Percentiles rank a stretch among this genome's conserved stretches.
phyloP scores from a whole-genome alignment of 2,888 invertebrate species.

The Melinaea marsaeus region DNA sequence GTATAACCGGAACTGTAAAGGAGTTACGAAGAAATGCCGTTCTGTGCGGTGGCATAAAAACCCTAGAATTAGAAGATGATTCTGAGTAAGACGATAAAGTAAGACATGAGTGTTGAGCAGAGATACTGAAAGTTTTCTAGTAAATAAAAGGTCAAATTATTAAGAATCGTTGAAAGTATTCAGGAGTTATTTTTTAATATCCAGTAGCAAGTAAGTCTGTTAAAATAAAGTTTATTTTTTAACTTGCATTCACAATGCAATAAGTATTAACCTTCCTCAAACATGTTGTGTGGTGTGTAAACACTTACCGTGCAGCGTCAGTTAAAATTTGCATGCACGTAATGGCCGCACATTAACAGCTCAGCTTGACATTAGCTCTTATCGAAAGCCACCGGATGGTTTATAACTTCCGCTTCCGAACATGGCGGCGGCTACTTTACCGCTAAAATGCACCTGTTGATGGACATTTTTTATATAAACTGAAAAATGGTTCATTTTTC shows the following conservation, averaged over 20 bases:
- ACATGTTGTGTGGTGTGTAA: conserved; percentile 23
- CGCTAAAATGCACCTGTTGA: conserved; percentile 21
- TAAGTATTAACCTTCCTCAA: conserved; percentile 5
- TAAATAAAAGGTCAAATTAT: no score
- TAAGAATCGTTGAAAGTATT: no score
- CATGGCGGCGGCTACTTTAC: conserved; percentile 26
- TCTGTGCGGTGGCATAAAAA: no score
- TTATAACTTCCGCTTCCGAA: conserved; percentile 46
- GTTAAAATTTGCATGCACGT: conserved; percentile 37
- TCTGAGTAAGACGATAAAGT: no score
- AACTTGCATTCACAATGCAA: neutral
- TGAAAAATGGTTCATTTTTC: neutral
- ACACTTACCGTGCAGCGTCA: conserved; percentile 25
- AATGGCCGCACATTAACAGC: conserved; percentile 38
- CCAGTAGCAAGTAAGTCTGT: neutral
- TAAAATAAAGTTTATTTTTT: neutral
- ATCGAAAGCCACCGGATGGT: conserved; percentile 42
- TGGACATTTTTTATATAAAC: neutral
- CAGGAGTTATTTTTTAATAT: neutral
- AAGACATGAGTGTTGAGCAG: no score
- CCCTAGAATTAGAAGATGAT: no score
- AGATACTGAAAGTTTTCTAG: no score
- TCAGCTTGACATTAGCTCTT: conserved; percentile 42
- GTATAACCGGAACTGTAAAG: no score
- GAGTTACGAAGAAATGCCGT: no score